These are phyloP conservation scores for Neogale vison DNA, from an alignment of 2,113 vertebrate species.

Conservation along the genomic window DNA sequence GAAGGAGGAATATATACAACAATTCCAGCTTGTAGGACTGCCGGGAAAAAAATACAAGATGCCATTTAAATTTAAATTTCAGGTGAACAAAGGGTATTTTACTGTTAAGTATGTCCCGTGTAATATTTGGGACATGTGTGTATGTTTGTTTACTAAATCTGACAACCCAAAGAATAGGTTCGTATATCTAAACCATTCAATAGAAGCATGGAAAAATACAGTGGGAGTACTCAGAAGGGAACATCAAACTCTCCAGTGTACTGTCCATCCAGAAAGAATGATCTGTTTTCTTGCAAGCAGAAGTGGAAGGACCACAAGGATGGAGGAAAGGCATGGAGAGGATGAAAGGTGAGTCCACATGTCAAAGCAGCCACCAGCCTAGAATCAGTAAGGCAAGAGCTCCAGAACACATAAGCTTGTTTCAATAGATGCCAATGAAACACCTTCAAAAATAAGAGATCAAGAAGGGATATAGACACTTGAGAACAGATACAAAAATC, in stretches of 20 bases:
- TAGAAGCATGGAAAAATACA: conserved; percentile 14
- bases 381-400: not conserved
- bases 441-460: not conserved
- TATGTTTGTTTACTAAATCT: conserved; percentile 15
- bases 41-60: not conserved
- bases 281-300: not conserved
- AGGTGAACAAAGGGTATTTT: not conserved
- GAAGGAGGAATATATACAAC: not conserved
- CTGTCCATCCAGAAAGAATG: not conserved
- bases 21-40: not conserved
- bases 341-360: not conserved
- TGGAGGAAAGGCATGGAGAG: not conserved
- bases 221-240: not conserved
- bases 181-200: not conserved
- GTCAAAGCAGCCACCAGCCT: not conserved
- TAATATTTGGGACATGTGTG: not conserved
- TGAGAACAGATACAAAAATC: not conserved
- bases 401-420: not conserved
- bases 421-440: not conserved
- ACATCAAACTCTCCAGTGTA: not conserved
- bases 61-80: conserved; percentile 7
- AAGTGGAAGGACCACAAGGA: not conserved
- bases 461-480: not conserved
- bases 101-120: not conserved
- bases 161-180: not conserved